Percentiles rank a stretch among this genome's conserved stretches.
Conservation (phyloP, 2,888 invertebrate species). For the Ormyrus rosae region DNA sequence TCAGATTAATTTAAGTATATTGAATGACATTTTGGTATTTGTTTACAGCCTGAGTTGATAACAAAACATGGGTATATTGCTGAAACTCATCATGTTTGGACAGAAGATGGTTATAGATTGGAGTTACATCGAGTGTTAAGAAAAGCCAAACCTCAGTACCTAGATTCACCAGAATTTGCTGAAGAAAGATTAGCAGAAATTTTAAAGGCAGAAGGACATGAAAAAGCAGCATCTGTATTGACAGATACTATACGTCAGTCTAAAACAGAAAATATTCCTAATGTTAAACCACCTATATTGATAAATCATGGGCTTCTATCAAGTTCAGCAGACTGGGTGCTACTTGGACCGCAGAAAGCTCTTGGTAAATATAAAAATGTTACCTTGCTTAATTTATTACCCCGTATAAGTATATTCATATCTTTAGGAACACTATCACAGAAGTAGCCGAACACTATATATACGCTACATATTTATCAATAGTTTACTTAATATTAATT, state of each 20-base stretch:
- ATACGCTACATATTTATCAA: no score
- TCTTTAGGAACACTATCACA: no score
- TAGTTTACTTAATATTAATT: no score
- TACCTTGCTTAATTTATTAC: no score
- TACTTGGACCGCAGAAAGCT: constrained; percentile 71
- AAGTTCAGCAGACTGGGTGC: constrained; percentile 72
- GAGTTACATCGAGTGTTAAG: constrained; percentile 75
- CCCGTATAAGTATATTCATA: no score
- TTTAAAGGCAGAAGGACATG: constrained; percentile 25
- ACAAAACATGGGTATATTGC: constrained; percentile 74
- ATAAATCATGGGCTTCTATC: constrained; percentile 71
- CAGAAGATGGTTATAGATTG: constrained; percentile 76
- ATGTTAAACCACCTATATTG: constrained; percentile 65
- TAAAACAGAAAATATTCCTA: constrained; percentile 46
- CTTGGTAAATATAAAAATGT: constrained; percentile 63
- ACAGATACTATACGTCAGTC: constrained; percentile 41
- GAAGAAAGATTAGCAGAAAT: constrained; percentile 44
- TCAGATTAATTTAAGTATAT: constrained; percentile 20
- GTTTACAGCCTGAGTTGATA: constrained; percentile 76
- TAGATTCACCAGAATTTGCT: constrained; percentile 1
- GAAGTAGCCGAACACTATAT: no score
- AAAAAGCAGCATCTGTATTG: constrained; percentile 9
- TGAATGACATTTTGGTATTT: constrained; percentile 41
- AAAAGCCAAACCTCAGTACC: constrained; percentile 50
- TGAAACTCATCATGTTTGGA: constrained; percentile 75